phyloP scores from a whole-genome alignment of 2,888 invertebrate species.

The Crocallis elinguaria region DNA sequence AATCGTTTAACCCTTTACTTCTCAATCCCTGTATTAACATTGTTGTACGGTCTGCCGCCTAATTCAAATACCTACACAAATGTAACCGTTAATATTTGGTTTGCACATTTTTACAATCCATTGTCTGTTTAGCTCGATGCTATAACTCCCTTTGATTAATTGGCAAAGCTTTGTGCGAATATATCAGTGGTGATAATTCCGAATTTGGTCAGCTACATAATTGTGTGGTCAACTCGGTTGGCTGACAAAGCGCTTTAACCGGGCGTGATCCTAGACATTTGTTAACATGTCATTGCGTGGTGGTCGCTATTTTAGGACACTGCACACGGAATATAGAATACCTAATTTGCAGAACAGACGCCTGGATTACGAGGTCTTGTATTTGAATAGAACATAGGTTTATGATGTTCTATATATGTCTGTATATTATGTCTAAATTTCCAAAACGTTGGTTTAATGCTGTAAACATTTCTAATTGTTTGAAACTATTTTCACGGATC shows the following conservation, averaged over 20 bases:
- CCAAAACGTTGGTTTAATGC: background rate
- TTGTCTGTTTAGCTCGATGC: constrained; percentile 7
- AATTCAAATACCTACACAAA: constrained; percentile 9
- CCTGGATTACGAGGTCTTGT: background rate
- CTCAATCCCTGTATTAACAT: constrained; percentile 14
- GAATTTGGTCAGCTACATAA: constrained; percentile 8
- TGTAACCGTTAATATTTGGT: background rate
- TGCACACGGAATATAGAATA: constrained; percentile 2
- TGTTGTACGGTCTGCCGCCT: background rate
- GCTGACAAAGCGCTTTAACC: constrained; percentile 15
- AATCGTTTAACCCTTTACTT: constrained; percentile 22
- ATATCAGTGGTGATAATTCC: constrained; percentile 20
- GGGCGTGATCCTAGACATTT: constrained; percentile 15
- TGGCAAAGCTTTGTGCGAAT: constrained; percentile 7
- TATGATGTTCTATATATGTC: too few species aligned
- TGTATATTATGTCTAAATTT: too few species aligned
- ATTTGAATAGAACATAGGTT: background rate
- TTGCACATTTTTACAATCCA: background rate
- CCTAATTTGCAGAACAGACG: background rate
- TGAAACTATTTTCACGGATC: too few species aligned
- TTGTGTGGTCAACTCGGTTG: constrained; percentile 3
- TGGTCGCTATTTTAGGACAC: background rate
- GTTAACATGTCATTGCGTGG: constrained; percentile 16
- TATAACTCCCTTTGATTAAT: constrained; percentile 16
- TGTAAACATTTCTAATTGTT: too few species aligned